Evolutionary conservation across 2,797 vertebrate species (phyloP).

Genomic region (Schizopygopsis malacanthus): DNA sequence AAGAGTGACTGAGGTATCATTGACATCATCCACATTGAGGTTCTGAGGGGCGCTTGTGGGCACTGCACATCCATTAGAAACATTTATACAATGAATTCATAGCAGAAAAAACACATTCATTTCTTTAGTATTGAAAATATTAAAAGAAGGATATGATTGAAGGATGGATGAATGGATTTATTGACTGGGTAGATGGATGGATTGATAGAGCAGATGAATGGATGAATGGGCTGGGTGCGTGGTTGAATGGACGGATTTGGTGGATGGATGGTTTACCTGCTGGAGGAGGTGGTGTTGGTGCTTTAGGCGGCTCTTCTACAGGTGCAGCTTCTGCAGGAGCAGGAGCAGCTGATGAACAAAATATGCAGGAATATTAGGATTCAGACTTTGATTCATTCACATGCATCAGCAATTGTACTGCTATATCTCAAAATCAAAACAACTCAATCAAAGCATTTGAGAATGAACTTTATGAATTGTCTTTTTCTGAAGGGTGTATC

Average conservation of each 20-base stretch:
- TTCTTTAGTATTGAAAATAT: background rate
- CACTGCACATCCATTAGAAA: conserved; percentile 70
- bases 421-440: background rate
- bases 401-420: background rate
- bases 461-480: background rate
- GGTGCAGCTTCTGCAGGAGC: conserved; percentile 70
- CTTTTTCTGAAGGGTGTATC: background rate
- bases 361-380: conserved; percentile 25
- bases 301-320: conserved; percentile 73
- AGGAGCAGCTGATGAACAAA: conserved; percentile 67
- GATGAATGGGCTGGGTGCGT: background rate
- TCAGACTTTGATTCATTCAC: background rate
- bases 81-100: background rate
- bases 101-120: background rate
- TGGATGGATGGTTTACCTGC: conserved; percentile 68
- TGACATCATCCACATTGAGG: conserved; percentile 86
- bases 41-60: conserved; percentile 83
- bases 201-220: background rate
- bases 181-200: background rate
- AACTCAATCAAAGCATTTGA: background rate
- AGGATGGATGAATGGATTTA: background rate
- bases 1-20: conserved; percentile 80
- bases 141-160: background rate
- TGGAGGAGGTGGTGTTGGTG: conserved; percentile 74
- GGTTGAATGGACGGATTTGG: background rate